Evolutionary conservation across 1,140 invertebrate species (phyloP).

Genomic region (Centruroides vittatus): DNA sequence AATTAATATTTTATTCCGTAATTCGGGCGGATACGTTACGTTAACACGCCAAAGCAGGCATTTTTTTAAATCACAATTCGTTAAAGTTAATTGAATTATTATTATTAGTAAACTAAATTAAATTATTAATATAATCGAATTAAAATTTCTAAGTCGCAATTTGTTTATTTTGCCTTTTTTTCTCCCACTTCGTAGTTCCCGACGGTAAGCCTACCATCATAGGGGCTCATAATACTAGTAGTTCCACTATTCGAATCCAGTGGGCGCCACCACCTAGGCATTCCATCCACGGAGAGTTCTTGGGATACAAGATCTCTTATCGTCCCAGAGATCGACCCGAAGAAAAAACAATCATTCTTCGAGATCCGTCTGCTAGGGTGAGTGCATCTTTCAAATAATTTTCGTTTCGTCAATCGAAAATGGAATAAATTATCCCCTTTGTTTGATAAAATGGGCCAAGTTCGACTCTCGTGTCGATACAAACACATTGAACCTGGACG

Average conservation of each 20-base stretch:
- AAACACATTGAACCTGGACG: too few species aligned
- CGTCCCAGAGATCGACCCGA: constrained; percentile 23
- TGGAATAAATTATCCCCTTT: too few species aligned
- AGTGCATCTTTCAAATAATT: background rate
- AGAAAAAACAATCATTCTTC: constrained; percentile 17
- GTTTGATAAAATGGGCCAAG: too few species aligned
- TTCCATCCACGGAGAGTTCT: constrained; percentile 58
- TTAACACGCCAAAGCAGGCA: background rate
- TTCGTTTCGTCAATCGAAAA: too few species aligned
- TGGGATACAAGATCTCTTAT: constrained; percentile 48
- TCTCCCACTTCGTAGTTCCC: constrained; percentile 39
- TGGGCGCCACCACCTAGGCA: constrained; percentile 51
- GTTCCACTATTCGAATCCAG: constrained; percentile 48
- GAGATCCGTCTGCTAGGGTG: constrained; percentile 18
- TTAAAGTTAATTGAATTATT: background rate
- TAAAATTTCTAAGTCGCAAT: background rate
- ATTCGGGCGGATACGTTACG: too few species aligned
- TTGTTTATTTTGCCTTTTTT: background rate
- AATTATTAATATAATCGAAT: background rate
- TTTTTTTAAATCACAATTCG: too few species aligned
- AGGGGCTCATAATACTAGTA: constrained; percentile 51
- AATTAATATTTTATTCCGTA: too few species aligned
- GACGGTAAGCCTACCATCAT: constrained; percentile 54
- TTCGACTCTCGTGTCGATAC: too few species aligned
- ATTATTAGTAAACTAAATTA: background rate